phyloP scores from a whole-genome alignment of 2,113 vertebrate genomes.

The Daubentonia madagascariensis region DNA sequence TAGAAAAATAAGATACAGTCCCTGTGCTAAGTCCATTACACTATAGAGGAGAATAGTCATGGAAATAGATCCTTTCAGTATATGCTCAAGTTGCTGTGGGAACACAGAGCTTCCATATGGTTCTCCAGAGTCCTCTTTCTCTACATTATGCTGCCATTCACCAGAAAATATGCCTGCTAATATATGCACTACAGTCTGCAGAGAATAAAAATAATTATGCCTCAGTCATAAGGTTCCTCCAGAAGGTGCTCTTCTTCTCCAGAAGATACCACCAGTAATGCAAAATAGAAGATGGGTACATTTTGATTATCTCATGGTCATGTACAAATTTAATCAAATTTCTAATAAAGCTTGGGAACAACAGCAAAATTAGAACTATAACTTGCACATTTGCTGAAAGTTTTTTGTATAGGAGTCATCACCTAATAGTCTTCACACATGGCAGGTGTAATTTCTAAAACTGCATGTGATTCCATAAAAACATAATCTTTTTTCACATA shows the following conservation, averaged over 20 bases:
- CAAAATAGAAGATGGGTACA: not conserved
- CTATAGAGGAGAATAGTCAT: constrained; percentile 17
- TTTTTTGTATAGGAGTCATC: not conserved
- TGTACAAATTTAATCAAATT: constrained; percentile 16
- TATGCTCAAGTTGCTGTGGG: constrained; percentile 66
- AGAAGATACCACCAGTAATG: not conserved
- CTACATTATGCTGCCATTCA: constrained; percentile 50
- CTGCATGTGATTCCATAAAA: not conserved
- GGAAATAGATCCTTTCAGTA: constrained; percentile 33
- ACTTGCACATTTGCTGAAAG: not conserved
- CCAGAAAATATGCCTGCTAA: constrained; percentile 44
- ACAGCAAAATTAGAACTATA: not conserved
- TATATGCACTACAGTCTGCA: constrained; percentile 24
- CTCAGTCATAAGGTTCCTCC: not conserved
- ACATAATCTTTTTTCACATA: not conserved
- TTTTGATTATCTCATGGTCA: not conserved
- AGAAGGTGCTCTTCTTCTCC: constrained; percentile 3
- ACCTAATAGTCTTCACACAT: not conserved
- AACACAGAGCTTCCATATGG: constrained; percentile 54
- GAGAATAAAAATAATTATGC: constrained; percentile 52
- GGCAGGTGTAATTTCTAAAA: constrained; percentile 12
- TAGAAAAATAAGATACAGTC: not conserved
- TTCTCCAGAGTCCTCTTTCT: constrained; percentile 44
- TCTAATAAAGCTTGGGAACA: not conserved
- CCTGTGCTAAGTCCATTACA: constrained; percentile 2